Evolutionary conservation across 2,888 invertebrate species (phyloP), one percentile per base, ranked within the genome.

Genomic region (Agelastica alni): DNA sequence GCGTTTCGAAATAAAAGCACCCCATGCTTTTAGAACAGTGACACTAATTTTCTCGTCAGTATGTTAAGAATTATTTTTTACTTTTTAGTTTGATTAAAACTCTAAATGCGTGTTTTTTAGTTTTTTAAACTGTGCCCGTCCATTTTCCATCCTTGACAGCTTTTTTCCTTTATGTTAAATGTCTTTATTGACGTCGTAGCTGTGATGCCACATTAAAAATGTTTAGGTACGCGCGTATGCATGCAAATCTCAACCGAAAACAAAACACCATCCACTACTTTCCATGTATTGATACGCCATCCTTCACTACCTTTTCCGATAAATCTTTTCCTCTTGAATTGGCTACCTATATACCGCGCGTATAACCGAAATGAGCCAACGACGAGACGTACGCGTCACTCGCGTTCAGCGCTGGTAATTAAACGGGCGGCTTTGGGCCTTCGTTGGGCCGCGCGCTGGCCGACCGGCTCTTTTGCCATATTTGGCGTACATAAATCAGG

Each of bases 401-500:
- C 56, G 51, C 37, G 34, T 28, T 43, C 43, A 20, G 28, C 43
- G 47, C 31, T 31, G 60, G 62, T 62, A 62, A 62, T 62, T 62
- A 62, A 62, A 56, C 54, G 58, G 53, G 56, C 49, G 37, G 31
- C 31, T 43, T 43, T 31, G 43, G 43, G 30, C 10, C 31, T 43
- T 43, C 43, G 43, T 31, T 31, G 26, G 43, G 31, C 43, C 43
- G 43, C n/a, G n/a, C n/a, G n/a, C 43, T 31, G 30, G 17, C 55
- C 22, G 56, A 58, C 59, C 62, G 62, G 62, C 56, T 53, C 49
- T 49, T 58, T 55, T 56, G 58, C 61, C 62, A 60, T 61, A 61
- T 60, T 60, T 56, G 62, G 62, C 45, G 49, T 31, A 46, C 62
- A 54, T 62, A 62, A 62, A 62, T 62, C 62, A 60, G 58, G 18